Base-by-base conservation (phyloP, 2,797 vertebrate genomes). In the Pelochelys cantorii region DNA sequence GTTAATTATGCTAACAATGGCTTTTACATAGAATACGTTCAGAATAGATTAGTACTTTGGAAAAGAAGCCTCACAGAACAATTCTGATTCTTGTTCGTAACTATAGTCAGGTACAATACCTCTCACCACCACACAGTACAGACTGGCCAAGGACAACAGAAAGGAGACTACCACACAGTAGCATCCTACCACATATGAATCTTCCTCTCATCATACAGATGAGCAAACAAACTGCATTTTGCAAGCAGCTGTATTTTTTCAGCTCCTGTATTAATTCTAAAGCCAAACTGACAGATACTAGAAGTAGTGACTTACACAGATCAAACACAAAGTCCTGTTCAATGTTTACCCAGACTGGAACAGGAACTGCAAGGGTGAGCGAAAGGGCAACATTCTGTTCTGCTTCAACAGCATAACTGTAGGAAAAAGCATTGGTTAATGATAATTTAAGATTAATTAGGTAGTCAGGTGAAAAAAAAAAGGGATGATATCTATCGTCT, bases 281-380 rank as follows among this genome's bases (percentile, higher is more conserved):
- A 96, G 93, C 79, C 88, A 93, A 95, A 96, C 95, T 96, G 93
- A 94, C 95, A 96, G 89, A 86, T 97, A 98, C 96, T 97, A 98
- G 95, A 97, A 97, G 93, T 94, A 97, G 92, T 97, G 83, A 83
- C 88, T 91, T 88, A 84, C 59, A 74, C 42, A 97, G 97, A 97
- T 98, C 95, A 97, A 98, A 98, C 96, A 95, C 93, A 97, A 91
- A 85, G 92, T 95, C 94, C 93, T 97, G 97, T 96, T 97, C 90
- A 92, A 74, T 97, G 94, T 98, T 98, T 95, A 96, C 83, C 83
- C 96, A 97, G 96, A 98, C 93, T 92, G 59, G 90, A 95, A 98
- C 94, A 95, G 80, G 84, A 97, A 96, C 86, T 91, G 81, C 10
- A 83, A 95, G 92, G 87, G 86, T 92, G 94, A 96, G 86, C 82